Percentiles rank a stretch among this genome's conserved stretches.
Evolutionary conservation across 2,113 vertebrate species (phyloP).

Genomic region (Grallaria varia): DNA sequence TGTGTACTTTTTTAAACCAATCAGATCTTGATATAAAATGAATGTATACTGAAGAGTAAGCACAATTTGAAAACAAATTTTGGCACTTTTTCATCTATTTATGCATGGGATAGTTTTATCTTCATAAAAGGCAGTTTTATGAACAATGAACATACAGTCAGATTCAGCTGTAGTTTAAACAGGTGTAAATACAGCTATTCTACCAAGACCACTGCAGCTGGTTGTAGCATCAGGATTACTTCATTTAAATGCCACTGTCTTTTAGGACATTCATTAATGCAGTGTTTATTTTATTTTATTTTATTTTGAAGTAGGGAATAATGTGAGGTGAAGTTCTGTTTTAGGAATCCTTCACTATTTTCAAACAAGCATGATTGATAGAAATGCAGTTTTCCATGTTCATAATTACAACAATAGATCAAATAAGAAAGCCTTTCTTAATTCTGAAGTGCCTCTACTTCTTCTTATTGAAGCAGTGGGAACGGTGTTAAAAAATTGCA

Average conservation of each 20-base stretch:
- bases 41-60: slow-evolving; percentile 11
- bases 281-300: neutral
- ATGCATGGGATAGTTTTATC: neutral
- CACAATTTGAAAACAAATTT: neutral
- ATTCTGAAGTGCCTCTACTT: neutral
- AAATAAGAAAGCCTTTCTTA: neutral
- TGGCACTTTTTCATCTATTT: neutral
- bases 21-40: slow-evolving; percentile 14
- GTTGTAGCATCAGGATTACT: neutral
- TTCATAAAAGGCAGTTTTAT: neutral
- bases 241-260: neutral
- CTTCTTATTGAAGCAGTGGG: neutral
- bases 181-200: neutral
- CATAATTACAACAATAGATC: neutral
- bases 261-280: neutral
- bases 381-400: neutral
- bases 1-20: neutral
- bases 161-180: neutral
- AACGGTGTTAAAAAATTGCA: neutral
- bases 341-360: neutral
- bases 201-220: neutral
- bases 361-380: neutral
- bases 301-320: neutral
- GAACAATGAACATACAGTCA: neutral
- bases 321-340: neutral